phyloP scores from a whole-genome alignment of 1,140 invertebrate species.

The Drosophila jambulina region DNA sequence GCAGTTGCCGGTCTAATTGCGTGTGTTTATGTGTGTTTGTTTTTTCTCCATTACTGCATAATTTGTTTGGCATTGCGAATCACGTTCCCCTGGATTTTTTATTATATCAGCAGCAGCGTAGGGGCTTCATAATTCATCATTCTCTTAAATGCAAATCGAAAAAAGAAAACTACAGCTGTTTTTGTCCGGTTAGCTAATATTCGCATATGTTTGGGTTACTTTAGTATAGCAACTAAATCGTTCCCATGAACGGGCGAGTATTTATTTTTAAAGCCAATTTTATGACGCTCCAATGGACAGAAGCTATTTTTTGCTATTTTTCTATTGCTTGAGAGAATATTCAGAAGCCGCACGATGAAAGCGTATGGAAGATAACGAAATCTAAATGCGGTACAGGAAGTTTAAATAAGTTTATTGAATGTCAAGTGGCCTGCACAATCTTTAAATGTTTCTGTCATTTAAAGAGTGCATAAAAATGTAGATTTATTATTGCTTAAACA shows the following conservation, averaged over 20 bases:
- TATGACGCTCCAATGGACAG: conserved; percentile 38
- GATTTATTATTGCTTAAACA: not conserved
- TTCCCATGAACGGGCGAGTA: not conserved
- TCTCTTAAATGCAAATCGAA: not conserved
- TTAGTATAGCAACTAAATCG: conserved; percentile 9
- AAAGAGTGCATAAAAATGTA: too few relatives aligned
- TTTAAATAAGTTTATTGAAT: conserved; percentile 4
- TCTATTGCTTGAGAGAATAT: conserved; percentile 24
- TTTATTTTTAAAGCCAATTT: conserved; percentile 51
- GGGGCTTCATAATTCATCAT: conserved; percentile 20
- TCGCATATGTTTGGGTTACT: conserved; percentile 12
- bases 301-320: conserved; percentile 31
- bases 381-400: conserved; percentile 16
- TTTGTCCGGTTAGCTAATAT: conserved; percentile 11
- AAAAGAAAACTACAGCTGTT: conserved; percentile 25
- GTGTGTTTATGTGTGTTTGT: conserved; percentile 26
- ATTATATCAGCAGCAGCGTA: conserved; percentile 64
- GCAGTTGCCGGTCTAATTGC: conserved; percentile 56
- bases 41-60: conserved; percentile 42
- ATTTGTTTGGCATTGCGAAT: conserved; percentile 44
- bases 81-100: conserved; percentile 21
- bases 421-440: not conserved
- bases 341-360: conserved; percentile 22
- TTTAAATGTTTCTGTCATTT: not conserved
- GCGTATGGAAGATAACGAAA: conserved; percentile 11